phyloP scores from a whole-genome alignment of 2,888 invertebrate species.

The Erebia palarica region DNA sequence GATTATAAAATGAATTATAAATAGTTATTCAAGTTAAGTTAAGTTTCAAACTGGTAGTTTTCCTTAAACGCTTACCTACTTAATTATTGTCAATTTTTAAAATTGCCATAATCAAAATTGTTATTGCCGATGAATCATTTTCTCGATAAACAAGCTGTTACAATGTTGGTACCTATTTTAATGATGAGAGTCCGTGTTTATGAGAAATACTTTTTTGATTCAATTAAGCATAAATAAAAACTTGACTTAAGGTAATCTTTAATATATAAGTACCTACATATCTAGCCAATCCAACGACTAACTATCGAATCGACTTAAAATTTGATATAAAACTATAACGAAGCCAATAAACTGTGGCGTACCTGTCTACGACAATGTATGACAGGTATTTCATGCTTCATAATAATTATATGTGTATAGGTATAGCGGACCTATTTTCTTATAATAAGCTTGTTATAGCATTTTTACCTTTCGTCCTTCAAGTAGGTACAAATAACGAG shows the following conservation, averaged over 20 bases:
- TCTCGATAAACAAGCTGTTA: constrained; percentile 13
- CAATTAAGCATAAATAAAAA: constrained; percentile 25
- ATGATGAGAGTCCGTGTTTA: constrained; percentile 12
- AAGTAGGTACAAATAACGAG: background rate
- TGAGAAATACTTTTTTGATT: constrained; percentile 18
- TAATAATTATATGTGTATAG: background rate
- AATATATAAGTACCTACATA: background rate
- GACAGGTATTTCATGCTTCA: constrained; percentile 18
- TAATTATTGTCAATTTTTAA: constrained; percentile 1
- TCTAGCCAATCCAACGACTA: background rate
- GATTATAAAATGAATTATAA: background rate
- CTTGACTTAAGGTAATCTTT: background rate
- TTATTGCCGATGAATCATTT: constrained; percentile 17
- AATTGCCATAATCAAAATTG: constrained; percentile 11
- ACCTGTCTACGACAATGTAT: constrained; percentile 1
- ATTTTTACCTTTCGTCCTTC: constrained; percentile 7
- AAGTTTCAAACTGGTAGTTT: too few species aligned
- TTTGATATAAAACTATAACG: constrained; percentile 11
- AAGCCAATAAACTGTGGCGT: constrained; percentile 5
- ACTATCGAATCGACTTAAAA: too few species aligned
- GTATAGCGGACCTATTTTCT: background rate
- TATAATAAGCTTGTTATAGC: constrained; percentile 28
- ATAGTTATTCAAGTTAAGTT: too few species aligned
- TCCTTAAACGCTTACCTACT: background rate
- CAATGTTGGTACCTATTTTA: constrained; percentile 21